phyloP scores from a whole-genome alignment of 2,797 vertebrate species.

The Tolypeutes matacus region DNA sequence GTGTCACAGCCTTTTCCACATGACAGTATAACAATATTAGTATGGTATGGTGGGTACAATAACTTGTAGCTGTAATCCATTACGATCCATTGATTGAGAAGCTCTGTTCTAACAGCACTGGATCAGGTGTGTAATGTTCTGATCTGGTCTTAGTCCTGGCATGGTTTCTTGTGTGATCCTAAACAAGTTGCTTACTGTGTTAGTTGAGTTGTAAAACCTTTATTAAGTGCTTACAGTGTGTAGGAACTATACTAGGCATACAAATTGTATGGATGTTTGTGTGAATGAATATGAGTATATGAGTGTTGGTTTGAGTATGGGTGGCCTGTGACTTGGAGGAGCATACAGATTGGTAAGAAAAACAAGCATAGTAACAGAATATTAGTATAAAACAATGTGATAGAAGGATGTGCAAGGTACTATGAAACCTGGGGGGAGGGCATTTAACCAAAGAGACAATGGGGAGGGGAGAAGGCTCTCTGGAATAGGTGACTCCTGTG shows the following conservation, averaged over 20 bases:
- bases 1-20: neutral
- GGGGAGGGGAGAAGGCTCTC: neutral
- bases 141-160: neutral
- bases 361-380: neutral
- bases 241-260: conserved; percentile 26
- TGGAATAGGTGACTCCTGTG: neutral
- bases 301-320: neutral
- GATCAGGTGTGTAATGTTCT: conserved; percentile 30
- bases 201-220: neutral
- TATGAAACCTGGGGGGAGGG: neutral
- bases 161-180: neutral
- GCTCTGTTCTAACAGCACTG: conserved; percentile 13
- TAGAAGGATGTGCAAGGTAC: neutral
- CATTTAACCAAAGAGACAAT: conserved; percentile 17
- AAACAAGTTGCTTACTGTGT: conserved; percentile 50
- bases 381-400: neutral
- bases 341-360: neutral
- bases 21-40: neutral
- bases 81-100: conserved; percentile 2
- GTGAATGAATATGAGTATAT: neutral
- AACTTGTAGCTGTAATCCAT: neutral
- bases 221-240: neutral
- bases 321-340: conserved; percentile 2
- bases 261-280: neutral
- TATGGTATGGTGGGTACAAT: neutral